Evolutionary conservation across 2,888 invertebrate genomes (phyloP).

Genomic region (Polia nebulosa): DNA sequence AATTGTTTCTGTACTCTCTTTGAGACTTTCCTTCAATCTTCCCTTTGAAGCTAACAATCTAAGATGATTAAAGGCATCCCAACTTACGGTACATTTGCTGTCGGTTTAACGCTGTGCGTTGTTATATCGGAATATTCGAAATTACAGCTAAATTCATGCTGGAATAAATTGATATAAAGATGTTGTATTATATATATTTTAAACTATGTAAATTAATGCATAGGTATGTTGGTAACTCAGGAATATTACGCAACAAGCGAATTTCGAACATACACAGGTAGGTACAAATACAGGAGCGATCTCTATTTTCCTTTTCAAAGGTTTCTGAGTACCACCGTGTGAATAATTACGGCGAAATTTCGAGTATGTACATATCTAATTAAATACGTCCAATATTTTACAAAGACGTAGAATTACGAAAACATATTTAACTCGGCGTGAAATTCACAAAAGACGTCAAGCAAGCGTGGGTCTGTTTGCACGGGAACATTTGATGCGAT

Average conservation of each 20-base stretch:
- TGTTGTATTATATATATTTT: neutral
- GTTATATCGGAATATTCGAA: slow-evolving; percentile 26
- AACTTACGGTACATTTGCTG: slow-evolving; percentile 48
- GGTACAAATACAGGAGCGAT: neutral
- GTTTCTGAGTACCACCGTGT: neutral
- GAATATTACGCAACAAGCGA: neutral
- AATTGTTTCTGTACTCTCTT: slow-evolving; percentile 50
- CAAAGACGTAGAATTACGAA: slow-evolving; percentile 27
- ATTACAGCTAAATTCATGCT: slow-evolving; percentile 28
- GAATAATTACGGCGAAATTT: slow-evolving; percentile 22
- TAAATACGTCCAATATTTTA: slow-evolving; percentile 49
- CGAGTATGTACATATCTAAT: slow-evolving; percentile 30
- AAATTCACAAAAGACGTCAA: slow-evolving; percentile 56
- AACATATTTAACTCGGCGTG: slow-evolving; percentile 50
- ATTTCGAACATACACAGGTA: neutral
- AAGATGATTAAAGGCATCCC: slow-evolving; percentile 48
- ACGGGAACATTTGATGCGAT: slow-evolving; percentile 37
- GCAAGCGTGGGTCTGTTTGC: slow-evolving; percentile 44
- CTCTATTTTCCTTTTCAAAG: slow-evolving; percentile 2
- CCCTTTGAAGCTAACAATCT: slow-evolving; percentile 54
- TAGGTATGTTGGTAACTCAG: neutral
- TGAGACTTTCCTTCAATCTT: slow-evolving; percentile 36
- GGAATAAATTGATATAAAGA: slow-evolving; percentile 31
- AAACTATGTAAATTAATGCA: slow-evolving; percentile 8
- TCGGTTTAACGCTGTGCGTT: slow-evolving; percentile 18